A percentile compares a stretch with the other conserved stretches of the same genome.
phyloP scores from a whole-genome alignment of 2,113 vertebrate genomes.

The Bujurquina vittata region DNA sequence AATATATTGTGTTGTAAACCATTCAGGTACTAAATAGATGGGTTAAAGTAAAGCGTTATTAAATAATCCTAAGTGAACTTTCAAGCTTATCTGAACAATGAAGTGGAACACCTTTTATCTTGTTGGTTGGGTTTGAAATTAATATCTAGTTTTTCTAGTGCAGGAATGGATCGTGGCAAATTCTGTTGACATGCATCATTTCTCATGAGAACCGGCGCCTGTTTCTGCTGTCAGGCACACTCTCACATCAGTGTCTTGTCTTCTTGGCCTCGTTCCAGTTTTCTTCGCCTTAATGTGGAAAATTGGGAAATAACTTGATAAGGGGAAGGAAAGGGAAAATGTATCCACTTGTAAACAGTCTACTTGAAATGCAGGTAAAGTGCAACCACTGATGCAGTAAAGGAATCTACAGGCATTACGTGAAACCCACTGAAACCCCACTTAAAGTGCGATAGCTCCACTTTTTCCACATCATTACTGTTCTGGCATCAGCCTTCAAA shows the following conservation, averaged over 20 bases:
- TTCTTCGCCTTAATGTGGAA: neutral
- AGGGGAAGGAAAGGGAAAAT: neutral
- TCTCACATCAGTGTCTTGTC: conserved; percentile 8
- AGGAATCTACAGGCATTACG: conserved; percentile 5
- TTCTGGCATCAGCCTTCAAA: conserved; percentile 37
- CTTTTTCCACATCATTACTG: conserved; percentile 57
- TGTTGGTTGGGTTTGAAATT: conserved; percentile 6
- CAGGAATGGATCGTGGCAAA: neutral
- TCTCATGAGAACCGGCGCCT: neutral
- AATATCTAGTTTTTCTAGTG: neutral
- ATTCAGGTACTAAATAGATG: neutral
- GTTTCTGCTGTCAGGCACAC: conserved; percentile 15
- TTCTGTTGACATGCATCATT: conserved; percentile 31
- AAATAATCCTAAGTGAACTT: conserved; percentile 14
- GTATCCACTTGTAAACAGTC: conserved; percentile 1
- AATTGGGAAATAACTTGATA: conserved; percentile 16
- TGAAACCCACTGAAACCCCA: conserved; percentile 25
- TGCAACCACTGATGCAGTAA: neutral
- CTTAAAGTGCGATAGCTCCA: conserved; percentile 28
- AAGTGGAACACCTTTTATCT: conserved; percentile 13
- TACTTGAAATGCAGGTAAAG: conserved; percentile 14
- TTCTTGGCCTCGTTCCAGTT: neutral
- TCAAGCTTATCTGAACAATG: conserved; percentile 3
- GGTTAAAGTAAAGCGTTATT: neutral
- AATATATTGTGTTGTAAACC: conserved; percentile 1